phyloP scores from a whole-genome alignment of 1,140 invertebrate genomes.

The Holcopasites calliopsidis region DNA sequence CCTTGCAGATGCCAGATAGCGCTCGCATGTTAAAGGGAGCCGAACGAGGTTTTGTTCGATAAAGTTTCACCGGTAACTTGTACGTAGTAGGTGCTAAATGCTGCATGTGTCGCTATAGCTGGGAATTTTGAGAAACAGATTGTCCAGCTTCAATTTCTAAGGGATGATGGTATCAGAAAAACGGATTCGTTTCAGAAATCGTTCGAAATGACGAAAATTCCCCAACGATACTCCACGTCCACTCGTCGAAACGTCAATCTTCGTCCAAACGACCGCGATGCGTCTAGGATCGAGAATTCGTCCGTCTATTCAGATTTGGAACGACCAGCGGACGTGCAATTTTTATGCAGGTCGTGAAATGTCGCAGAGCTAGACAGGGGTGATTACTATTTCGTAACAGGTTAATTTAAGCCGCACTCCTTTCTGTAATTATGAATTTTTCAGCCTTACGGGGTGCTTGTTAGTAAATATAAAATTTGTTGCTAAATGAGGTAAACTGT shows the following conservation, averaged over 20 bases:
- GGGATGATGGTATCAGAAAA: too few relatives aligned
- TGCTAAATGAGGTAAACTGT: neutral
- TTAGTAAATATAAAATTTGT: too few relatives aligned
- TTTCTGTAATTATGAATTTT: too few relatives aligned
- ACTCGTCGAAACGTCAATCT: conserved; percentile 10
- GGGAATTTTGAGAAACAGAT: too few relatives aligned
- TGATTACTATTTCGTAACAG: neutral
- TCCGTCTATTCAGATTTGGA: neutral
- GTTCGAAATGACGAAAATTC: conserved; percentile 6
- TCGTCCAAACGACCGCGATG: conserved; percentile 2
- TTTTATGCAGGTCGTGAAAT: neutral
- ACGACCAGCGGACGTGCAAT: conserved; percentile 1
- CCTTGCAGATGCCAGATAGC: conserved; percentile 29
- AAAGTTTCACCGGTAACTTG: conserved; percentile 25
- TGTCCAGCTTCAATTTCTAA: too few relatives aligned
- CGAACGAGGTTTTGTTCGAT: conserved; percentile 10
- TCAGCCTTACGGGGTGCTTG: too few relatives aligned
- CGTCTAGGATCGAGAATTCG: neutral
- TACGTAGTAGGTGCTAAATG: too few relatives aligned
- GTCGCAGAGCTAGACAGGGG: neutral
- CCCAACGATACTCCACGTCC: neutral
- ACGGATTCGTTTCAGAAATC: too few relatives aligned
- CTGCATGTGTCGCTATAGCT: too few relatives aligned
- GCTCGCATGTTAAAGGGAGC: neutral
- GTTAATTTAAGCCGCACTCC: too few relatives aligned